Evolutionary conservation across 2,113 vertebrate species (phyloP), one percentile per base, ranked within the genome.

Genomic region (Shinisaurus crocodilurus): DNA sequence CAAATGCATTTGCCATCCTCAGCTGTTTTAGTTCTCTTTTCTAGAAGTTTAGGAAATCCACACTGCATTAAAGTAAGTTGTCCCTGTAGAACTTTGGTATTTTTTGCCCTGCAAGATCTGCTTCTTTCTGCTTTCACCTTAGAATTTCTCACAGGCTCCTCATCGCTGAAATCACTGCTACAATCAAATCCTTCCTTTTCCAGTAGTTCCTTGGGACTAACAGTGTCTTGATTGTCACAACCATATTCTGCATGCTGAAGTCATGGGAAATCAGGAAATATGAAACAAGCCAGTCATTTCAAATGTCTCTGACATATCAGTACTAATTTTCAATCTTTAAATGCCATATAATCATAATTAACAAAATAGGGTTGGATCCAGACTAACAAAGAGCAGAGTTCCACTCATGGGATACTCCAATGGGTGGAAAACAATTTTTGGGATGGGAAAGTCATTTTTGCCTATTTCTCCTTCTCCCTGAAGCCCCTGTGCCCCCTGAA

Each of bases 141-240:
- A 45, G 96, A 95, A 69, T 1, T 82, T 89, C 86, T 90, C 90
- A 88, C 63, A 12, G 91, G 8, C 20, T 99, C 98, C 20, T 98
- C 98, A 85, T 99, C 98, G 95, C 98, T 99, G 16, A 97, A 96
- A 91, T 98, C 98, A 93, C 98, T 98, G 91, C 6, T 94, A 87
- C 98, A 97, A 93, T 98, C 97, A 82, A 92, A 90, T 20, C 95
- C 94, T 10, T 94, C 95, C 88, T 57, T 91, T 25, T 92, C 87
- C n/a, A 92, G 16, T 0, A 87, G 86, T 72, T 89, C 54, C 13
- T 82, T 74, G 85, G 75, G n/a, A 1, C 65, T 91, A 16, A 13
- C 25, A 1, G 74, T 69, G 69, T 80, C 87, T 92, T 23, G n/a
- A 72, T 88, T 85, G 80, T 90, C 90, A 94, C 3, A 92, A 74